phyloP scores from a whole-genome alignment of 2,113 vertebrate genomes.

The Xenopus laevis region DNA sequence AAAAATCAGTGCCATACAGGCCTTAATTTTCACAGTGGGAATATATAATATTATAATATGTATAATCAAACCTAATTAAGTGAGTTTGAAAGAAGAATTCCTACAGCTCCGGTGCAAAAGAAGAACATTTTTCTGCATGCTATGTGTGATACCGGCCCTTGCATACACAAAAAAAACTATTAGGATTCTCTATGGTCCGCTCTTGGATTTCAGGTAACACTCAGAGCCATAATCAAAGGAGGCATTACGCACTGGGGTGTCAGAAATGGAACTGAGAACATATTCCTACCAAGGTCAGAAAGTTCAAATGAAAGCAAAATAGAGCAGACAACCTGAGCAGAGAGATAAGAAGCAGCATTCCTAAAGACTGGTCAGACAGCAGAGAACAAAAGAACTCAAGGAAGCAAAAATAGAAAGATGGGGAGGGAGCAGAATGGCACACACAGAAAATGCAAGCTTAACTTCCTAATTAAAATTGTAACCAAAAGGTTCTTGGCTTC shows the following conservation, averaged over 20 bases:
- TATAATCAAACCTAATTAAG: too few species aligned
- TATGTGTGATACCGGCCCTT: too few species aligned
- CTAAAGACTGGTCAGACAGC: constrained; percentile 20
- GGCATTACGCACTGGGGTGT: constrained; percentile 24
- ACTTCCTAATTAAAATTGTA: constrained; percentile 34
- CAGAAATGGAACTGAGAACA: constrained; percentile 34
- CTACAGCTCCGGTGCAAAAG: too few species aligned
- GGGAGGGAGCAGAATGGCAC: neutral
- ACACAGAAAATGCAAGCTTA: constrained; percentile 9
- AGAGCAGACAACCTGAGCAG: constrained; percentile 33
- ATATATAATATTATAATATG: too few species aligned
- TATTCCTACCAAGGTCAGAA: constrained; percentile 34
- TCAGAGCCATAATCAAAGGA: constrained; percentile 28
- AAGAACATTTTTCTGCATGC: too few species aligned
- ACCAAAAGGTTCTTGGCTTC: constrained; percentile 25
- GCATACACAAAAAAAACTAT: too few species aligned
- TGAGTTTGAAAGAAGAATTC: too few species aligned
- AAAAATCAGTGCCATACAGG: too few species aligned
- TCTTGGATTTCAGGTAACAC: constrained; percentile 8
- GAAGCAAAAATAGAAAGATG: constrained; percentile 3
- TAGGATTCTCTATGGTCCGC: neutral
- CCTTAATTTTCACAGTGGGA: too few species aligned
- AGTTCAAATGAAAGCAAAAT: constrained; percentile 16
- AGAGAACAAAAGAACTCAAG: constrained; percentile 22
- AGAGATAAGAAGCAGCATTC: constrained; percentile 24